Evolutionary conservation across 2,888 invertebrate genomes (phyloP).

Genomic region (Archips crataeganus): DNA sequence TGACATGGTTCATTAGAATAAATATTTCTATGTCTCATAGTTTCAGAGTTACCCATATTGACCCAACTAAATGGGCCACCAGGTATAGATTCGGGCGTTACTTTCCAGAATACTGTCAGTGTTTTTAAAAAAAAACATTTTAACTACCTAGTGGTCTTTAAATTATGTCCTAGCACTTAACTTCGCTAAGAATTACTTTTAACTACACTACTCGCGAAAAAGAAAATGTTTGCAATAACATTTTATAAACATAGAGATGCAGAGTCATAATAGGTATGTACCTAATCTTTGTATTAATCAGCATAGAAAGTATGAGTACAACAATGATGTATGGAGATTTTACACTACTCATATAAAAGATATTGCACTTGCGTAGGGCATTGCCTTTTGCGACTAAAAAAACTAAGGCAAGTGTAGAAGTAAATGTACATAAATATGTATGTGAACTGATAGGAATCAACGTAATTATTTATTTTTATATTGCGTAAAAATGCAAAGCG

Average conservation of each 20-base stretch:
- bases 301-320: conserved; percentile 8
- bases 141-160: neutral
- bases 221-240: too few species aligned
- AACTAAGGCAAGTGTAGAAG: conserved; percentile 7
- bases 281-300: too few species aligned
- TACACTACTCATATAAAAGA: conserved; percentile 33
- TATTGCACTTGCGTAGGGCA: conserved; percentile 22
- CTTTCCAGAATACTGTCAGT: too few species aligned
- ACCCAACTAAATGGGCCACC: too few species aligned
- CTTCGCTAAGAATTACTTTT: too few species aligned
- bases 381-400: conserved; percentile 30
- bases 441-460: conserved; percentile 52
- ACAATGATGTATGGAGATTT: conserved; percentile 29
- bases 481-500: conserved; percentile 58
- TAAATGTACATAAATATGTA: conserved; percentile 44
- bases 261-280: too few species aligned
- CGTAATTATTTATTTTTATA: conserved; percentile 55
- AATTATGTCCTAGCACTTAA: neutral
- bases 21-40: too few species aligned
- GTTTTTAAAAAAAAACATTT: neutral
- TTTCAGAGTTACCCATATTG: too few species aligned
- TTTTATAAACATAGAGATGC: too few species aligned
- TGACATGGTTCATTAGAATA: too few species aligned
- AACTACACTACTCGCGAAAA: too few species aligned
- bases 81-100: too few species aligned